Evolutionary conservation across 2,113 vertebrate species (phyloP), one percentile per base, ranked within the genome.

Genomic region (Scomber scombrus): DNA sequence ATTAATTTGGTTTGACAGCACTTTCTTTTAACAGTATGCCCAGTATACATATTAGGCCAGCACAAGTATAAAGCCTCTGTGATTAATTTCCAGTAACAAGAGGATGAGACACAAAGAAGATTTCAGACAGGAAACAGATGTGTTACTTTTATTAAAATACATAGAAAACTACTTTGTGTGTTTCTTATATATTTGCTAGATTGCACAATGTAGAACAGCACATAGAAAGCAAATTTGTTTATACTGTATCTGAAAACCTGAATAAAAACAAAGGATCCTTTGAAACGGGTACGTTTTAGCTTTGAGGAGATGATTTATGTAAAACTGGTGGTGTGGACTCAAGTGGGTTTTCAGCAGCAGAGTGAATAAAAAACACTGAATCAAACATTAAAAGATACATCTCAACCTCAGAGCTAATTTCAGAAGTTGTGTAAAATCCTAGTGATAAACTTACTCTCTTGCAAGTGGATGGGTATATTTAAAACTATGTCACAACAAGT

Each of bases 101-200:
- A 90, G 64, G 80, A 85, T 91, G 82, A 90, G 89, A 93, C 88
- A 92, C 79, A 94, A 92, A 92, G 78, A 92, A 86, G 89, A 93
- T 91, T 93, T 94, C 89, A 95, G 91, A 95, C 93, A 92, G 85
- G 75, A 88, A 93, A 94, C 93, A 92, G 86, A 93, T 91, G 90
- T 94, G 93, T 93, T 94, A 93, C 89, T 93, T 95, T 96, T 96
- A 96, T 96, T 96, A 96, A 96, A 96, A 96, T 95, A 96, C 95
- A 95, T 96, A 96, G 81, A 96, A 95, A 95, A 95, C 94, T 95
- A 94, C 93, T 95, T 94, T 95, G 85, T 93, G 91, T 91, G 91
- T 90, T 91, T 90, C 56, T 90, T 90, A 85, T 87, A 92, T 94
- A 88, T 91, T 86, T 93, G 86, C 87, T 93, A 90, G 82, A 92